Conservation (phyloP, 2,888 invertebrate species). For the Nudaria mundana region DNA sequence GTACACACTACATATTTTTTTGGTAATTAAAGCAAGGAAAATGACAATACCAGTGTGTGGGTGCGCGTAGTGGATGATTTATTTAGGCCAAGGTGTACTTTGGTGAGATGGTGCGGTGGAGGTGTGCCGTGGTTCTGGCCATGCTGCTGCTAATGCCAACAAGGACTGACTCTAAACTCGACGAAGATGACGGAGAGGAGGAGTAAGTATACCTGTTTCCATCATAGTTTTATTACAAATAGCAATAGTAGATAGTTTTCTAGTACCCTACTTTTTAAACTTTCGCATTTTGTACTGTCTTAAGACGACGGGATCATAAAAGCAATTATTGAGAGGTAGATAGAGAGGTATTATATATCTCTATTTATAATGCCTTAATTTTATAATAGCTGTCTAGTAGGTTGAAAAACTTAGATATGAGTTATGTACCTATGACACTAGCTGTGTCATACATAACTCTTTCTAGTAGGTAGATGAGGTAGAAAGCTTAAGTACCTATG, state of each 20-base stretch:
- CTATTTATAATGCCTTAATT: no score
- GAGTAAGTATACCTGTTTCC: slow-evolving; percentile 44
- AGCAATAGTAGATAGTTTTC: background rate
- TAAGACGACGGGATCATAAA: no score
- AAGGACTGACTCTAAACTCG: slow-evolving; percentile 42
- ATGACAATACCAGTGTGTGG: slow-evolving; percentile 67
- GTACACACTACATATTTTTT: slow-evolving; percentile 44
- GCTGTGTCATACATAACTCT: no score
- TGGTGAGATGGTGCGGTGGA: slow-evolving; percentile 66
- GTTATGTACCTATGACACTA: no score
- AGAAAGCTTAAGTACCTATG: no score
- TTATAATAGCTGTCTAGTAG: no score
- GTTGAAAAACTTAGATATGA: no score
- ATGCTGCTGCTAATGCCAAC: slow-evolving; percentile 57
- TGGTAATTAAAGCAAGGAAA: slow-evolving; percentile 45
- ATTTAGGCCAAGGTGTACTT: slow-evolving; percentile 25
- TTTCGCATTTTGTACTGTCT: no score
- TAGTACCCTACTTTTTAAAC: no score
- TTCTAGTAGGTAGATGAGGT: no score
- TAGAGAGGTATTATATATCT: no score
- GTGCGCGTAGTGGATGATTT: slow-evolving; percentile 36
- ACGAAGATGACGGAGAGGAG: slow-evolving; percentile 54
- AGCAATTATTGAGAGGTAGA: no score
- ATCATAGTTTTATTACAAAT: background rate
- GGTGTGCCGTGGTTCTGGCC: slow-evolving; percentile 56